Conservation (phyloP, 2,113 vertebrate species). For the Scytalopus superciliaris region DNA sequence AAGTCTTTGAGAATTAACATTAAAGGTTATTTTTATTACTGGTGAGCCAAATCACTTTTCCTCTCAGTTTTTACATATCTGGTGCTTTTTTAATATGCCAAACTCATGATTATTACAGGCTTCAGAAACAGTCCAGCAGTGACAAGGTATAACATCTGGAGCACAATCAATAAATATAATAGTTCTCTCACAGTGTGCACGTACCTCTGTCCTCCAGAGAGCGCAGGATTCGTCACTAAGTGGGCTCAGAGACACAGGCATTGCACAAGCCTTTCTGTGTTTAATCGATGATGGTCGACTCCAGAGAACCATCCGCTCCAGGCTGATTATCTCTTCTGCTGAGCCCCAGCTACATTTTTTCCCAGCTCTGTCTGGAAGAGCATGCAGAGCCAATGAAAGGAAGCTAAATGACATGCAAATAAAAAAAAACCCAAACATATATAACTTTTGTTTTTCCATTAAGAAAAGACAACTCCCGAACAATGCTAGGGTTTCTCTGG, state of each 20-base stretch:
- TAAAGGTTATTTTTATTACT: background rate
- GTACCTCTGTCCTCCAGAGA: background rate
- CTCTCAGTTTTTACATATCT: background rate
- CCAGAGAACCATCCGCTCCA: background rate
- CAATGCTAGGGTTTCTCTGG: background rate
- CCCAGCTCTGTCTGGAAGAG: constrained; percentile 2
- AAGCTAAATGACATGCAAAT: background rate
- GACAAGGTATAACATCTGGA: background rate
- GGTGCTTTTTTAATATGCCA: background rate
- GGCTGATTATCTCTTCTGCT: constrained; percentile 12
- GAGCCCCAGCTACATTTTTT: background rate
- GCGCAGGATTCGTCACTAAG: background rate
- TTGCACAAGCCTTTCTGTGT: background rate
- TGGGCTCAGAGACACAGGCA: background rate
- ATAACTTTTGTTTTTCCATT: constrained; percentile 55
- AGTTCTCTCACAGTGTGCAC: background rate
- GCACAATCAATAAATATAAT: background rate
- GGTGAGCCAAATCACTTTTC: background rate
- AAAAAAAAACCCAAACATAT: background rate
- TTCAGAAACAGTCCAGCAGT: background rate
- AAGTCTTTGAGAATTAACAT: background rate
- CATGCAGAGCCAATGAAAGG: constrained; percentile 5
- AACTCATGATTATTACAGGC: background rate
- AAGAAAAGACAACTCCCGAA: constrained; percentile 29
- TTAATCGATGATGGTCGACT: background rate